A percentile compares a stretch with the other conserved stretches of the same genome.
phyloP scores from a whole-genome alignment of 2,113 vertebrate genomes.

The Isichthys henryi region DNA sequence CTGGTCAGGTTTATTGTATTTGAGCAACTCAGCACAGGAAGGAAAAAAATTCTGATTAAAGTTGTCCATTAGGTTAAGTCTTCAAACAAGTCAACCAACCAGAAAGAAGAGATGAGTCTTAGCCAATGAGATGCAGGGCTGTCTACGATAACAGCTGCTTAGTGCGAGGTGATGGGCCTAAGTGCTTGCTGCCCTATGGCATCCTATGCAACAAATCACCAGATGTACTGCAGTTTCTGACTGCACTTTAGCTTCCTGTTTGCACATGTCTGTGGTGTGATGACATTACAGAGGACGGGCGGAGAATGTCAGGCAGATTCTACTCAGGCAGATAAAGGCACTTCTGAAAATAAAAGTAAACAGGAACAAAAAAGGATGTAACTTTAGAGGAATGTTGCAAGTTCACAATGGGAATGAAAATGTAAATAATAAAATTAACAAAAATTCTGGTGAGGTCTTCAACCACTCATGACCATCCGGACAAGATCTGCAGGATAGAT shows the following conservation, averaged over 20 bases:
- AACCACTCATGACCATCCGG: conserved; percentile 66
- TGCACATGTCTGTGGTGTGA: conserved; percentile 5
- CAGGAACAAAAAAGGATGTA: neutral
- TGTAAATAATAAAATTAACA: neutral
- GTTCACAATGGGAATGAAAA: conserved; percentile 16
- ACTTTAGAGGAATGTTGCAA: neutral
- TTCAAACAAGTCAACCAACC: neutral
- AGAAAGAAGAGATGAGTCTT: conserved; percentile 9
- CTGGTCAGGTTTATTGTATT: conserved; percentile 1
- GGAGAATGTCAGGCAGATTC: neutral
- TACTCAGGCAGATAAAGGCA: conserved; percentile 17
- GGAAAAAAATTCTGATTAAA: neutral
- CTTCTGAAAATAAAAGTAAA: conserved; percentile 14
- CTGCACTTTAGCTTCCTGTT: neutral
- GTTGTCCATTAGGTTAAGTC: neutral
- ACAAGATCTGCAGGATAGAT: conserved; percentile 53
- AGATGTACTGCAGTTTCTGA: neutral
- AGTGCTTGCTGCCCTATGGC: neutral
- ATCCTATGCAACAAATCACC: neutral
- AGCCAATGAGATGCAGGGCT: neutral
- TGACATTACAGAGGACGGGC: neutral
- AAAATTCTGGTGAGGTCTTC: conserved; percentile 32
- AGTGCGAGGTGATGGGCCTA: neutral
- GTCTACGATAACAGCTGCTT: neutral
- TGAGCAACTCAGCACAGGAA: conserved; percentile 1